A percentile compares a stretch with the other conserved stretches of the same genome.
Conservation (phyloP, 2,888 invertebrate species). For the Stomorhina lunata region DNA sequence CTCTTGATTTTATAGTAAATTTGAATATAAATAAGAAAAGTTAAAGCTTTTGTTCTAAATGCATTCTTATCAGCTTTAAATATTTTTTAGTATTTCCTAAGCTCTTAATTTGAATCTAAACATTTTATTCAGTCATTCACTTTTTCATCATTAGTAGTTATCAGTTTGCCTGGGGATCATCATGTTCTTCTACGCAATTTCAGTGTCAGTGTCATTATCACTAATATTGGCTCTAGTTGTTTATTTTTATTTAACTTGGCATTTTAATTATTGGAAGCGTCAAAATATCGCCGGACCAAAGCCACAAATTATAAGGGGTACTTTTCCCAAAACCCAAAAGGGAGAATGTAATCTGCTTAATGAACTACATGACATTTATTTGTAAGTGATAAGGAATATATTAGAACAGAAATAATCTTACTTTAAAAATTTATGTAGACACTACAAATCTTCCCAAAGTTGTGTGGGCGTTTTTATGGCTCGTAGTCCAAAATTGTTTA, state of each 20-base stretch:
- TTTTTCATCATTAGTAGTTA: conserved; percentile 12
- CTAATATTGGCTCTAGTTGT: background rate
- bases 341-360: conserved; percentile 73
- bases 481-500: conserved; percentile 73
- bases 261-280: conserved; percentile 73
- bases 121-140: background rate
- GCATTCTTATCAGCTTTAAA: background rate
- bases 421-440: conserved; percentile 58
- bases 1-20: no score
- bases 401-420: background rate
- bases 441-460: conserved; percentile 68
- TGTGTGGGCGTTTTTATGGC: conserved; percentile 77
- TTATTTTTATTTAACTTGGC: conserved; percentile 55
- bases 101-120: background rate
- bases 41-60: background rate
- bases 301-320: conserved; percentile 75
- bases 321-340: conserved; percentile 69
- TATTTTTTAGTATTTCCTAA: background rate
- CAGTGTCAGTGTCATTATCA: background rate
- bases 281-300: conserved; percentile 74
- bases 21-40: background rate
- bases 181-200: conserved; percentile 32
- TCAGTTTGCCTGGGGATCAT: background rate
- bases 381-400: conserved; percentile 69
- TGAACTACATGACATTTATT: conserved; percentile 77